Percentiles rank a stretch among this genome's conserved stretches.
Conservation (phyloP, 2,113 vertebrate species). For the Syrrhaptes paradoxus region DNA sequence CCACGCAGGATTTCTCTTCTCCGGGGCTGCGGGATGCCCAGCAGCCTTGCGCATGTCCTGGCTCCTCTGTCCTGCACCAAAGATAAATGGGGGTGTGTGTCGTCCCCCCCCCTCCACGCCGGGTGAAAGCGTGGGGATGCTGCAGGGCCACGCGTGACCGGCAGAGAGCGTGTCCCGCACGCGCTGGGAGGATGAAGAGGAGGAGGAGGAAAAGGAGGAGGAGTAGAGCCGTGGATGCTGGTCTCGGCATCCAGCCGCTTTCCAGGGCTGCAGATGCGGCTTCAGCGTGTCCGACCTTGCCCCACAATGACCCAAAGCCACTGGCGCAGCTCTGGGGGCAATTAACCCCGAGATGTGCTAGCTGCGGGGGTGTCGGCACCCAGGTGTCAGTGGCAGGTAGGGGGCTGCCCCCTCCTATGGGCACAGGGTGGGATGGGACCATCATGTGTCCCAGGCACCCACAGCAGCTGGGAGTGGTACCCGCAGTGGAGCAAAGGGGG, state of each 20-base stretch:
- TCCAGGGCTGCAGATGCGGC: neutral
- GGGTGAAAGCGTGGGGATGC: neutral
- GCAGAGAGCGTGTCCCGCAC: conserved; percentile 39
- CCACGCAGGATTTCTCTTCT: neutral
- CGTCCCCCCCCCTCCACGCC: neutral
- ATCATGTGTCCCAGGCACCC: neutral
- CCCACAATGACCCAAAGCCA: neutral
- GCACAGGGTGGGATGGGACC: neutral
- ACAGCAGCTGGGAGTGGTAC: neutral
- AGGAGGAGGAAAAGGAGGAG: neutral
- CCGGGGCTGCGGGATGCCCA: neutral
- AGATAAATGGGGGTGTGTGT: neutral
- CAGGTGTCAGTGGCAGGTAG: neutral
- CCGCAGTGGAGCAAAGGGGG: accelerated
- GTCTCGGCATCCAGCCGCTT: neutral
- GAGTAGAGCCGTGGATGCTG: neutral
- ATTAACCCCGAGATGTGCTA: accelerated
- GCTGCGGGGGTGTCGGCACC: neutral
- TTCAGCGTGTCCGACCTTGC: accelerated
- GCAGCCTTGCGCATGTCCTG: neutral
- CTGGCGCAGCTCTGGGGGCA: neutral
- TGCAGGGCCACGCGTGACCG: neutral
- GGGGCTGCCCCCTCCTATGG: neutral
- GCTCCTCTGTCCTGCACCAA: accelerated
- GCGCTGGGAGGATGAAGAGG: too few species aligned